Percentiles rank a stretch among this genome's conserved stretches.
Conservation (phyloP, 2,888 invertebrate genomes). For the Euzophera pinguis region DNA sequence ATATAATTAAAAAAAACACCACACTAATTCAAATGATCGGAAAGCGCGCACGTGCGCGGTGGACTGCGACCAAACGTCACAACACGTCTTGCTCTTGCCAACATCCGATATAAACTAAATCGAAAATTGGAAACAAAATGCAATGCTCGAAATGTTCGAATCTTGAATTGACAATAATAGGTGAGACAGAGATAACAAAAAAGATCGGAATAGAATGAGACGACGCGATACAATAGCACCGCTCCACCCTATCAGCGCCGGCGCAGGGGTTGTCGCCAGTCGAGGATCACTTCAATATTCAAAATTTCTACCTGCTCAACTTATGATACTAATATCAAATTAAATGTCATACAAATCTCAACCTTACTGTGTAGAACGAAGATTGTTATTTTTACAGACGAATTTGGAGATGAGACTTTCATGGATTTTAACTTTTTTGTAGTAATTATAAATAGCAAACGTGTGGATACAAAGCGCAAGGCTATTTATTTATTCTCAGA, state of each 20-base stretch:
- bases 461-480: conserved; percentile 71
- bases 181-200: conserved; percentile 63
- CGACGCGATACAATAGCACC: conserved; percentile 47
- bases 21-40: conserved; percentile 25
- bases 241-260: conserved; percentile 70
- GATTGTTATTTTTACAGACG: conserved; percentile 28
- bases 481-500: conserved; percentile 54
- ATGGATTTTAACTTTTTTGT: conserved; percentile 44
- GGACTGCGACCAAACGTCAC: conserved; percentile 61
- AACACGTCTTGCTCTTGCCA: conserved; percentile 73
- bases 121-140: conserved; percentile 79
- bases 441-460: conserved; percentile 76
- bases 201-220: conserved; percentile 47
- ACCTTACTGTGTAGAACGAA: conserved; percentile 40
- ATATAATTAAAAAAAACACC: conserved; percentile 37
- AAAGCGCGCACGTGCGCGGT: conserved; percentile 62
- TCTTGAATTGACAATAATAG: conserved; percentile 79
- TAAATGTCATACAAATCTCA: conserved; percentile 38
- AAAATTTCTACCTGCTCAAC: conserved; percentile 64
- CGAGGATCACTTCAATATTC: conserved; percentile 65
- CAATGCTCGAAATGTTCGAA: conserved; percentile 76
- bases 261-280: conserved; percentile 77
- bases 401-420: conserved; percentile 44
- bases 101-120: conserved; percentile 79
- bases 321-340: conserved; percentile 38